phyloP scores from a whole-genome alignment of 2,888 invertebrate genomes.

The Ectemnius continuus region DNA sequence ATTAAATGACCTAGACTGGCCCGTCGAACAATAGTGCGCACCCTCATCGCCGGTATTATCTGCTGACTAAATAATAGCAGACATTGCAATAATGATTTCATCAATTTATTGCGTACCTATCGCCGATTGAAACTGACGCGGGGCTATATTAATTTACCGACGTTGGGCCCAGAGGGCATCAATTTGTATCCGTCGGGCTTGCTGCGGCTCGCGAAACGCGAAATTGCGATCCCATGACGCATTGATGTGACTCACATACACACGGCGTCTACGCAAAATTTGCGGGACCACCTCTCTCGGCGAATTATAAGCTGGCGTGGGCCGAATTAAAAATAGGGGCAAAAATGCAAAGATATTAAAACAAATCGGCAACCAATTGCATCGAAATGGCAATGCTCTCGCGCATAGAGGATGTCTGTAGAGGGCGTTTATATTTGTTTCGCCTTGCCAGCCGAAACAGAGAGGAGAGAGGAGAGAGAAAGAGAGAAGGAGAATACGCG shows the following conservation, averaged over 20 bases:
- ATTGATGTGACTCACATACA: constrained; percentile 45
- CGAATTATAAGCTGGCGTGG: constrained; percentile 37
- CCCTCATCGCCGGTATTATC: constrained; percentile 32
- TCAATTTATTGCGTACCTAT: constrained; percentile 58
- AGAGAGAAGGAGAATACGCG: constrained; percentile 1
- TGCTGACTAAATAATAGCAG: constrained; percentile 55
- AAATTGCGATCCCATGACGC: constrained; percentile 50
- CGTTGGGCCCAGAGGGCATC: constrained; percentile 61
- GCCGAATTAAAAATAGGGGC: constrained; percentile 2
- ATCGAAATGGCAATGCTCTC: too few relatives aligned
- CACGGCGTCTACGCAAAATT: constrained; percentile 42
- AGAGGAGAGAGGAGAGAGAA: constrained; percentile 1
- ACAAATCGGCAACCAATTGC: too few relatives aligned
- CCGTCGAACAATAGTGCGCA: constrained; percentile 46
- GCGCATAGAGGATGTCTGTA: too few relatives aligned
- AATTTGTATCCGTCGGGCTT: constrained; percentile 61
- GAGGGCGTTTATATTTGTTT: too few relatives aligned
- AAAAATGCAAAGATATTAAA: not conserved
- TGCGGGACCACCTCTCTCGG: constrained; percentile 13
- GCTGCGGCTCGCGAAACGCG: constrained; percentile 46
- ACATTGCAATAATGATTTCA: constrained; percentile 59
- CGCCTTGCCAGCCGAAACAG: too few relatives aligned
- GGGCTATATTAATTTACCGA: constrained; percentile 59
- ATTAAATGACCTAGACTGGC: constrained; percentile 33
- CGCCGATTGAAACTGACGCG: constrained; percentile 58